Conservation (phyloP, 2,797 vertebrate genomes). For the Notolabrus celidotus region DNA sequence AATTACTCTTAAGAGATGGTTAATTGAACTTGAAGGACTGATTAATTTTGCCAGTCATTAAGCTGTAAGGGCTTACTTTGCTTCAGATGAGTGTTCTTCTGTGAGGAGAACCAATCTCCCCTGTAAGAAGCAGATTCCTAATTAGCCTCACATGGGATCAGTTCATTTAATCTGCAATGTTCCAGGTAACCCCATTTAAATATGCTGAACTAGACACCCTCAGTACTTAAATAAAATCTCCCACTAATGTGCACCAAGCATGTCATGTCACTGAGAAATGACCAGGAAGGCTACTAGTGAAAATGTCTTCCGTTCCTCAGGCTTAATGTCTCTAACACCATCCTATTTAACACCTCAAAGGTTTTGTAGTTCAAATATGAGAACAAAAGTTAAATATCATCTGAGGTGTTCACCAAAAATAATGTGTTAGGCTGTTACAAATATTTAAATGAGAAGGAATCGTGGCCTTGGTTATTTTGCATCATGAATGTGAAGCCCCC, state of each 20-base stretch:
- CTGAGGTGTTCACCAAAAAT: not conserved
- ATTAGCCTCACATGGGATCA: slow-evolving; percentile 71
- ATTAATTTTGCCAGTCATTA: slow-evolving; percentile 66
- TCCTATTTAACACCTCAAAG: not conserved
- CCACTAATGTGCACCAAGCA: slow-evolving; percentile 49
- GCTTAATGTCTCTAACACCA: slow-evolving; percentile 9
- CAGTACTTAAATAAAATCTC: slow-evolving; percentile 59
- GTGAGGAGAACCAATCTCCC: slow-evolving; percentile 39
- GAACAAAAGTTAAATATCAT: not conserved
- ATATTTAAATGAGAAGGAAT: too few relatives aligned
- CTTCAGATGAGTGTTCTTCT: slow-evolving; percentile 49
- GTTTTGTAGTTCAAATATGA: not conserved
- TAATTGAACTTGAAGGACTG: slow-evolving; percentile 51
- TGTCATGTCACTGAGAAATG: slow-evolving; percentile 41
- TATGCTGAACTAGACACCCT: slow-evolving; percentile 71
- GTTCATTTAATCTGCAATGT: slow-evolving; percentile 76
- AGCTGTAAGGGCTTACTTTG: slow-evolving; percentile 55
- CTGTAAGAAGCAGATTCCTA: slow-evolving; percentile 66
- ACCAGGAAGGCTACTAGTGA: slow-evolving; percentile 1
- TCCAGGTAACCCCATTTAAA: slow-evolving; percentile 77
- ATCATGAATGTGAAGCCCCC: too few relatives aligned
- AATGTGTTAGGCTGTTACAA: not conserved
- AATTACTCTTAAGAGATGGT: slow-evolving; percentile 51
- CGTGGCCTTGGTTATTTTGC: too few relatives aligned
- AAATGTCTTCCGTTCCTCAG: slow-evolving; percentile 24